Evolutionary conservation across 1,140 invertebrate genomes (phyloP).

Genomic region (roundworm (Caenorhabditis elegans)): WBcel235 BX284604.4:3270001-3270500

Average conservation of each 20-base stretch:
- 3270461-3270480: too few species aligned
- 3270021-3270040: conserved; percentile 19
- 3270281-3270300: not conserved
- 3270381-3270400: not conserved
- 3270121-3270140: conserved; percentile 25
- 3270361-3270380: not conserved
- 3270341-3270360: not conserved
- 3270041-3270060: not conserved
- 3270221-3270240: not conserved
- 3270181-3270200: not conserved
- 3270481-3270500: too few species aligned
- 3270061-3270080: not conserved
- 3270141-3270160: conserved; percentile 31
- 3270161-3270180: conserved; percentile 26
- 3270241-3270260: not conserved
- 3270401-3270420: not conserved
- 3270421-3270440: not conserved
- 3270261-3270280: not conserved
- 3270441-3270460: too few species aligned
- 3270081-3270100: not conserved
- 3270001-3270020: conserved; percentile 17
- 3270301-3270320: not conserved
- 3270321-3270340: not conserved
- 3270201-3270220: not conserved
- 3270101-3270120: not conserved